Evolutionary conservation across 2,797 vertebrate species (phyloP).

Genomic region (Gobio occitaniae): DNA sequence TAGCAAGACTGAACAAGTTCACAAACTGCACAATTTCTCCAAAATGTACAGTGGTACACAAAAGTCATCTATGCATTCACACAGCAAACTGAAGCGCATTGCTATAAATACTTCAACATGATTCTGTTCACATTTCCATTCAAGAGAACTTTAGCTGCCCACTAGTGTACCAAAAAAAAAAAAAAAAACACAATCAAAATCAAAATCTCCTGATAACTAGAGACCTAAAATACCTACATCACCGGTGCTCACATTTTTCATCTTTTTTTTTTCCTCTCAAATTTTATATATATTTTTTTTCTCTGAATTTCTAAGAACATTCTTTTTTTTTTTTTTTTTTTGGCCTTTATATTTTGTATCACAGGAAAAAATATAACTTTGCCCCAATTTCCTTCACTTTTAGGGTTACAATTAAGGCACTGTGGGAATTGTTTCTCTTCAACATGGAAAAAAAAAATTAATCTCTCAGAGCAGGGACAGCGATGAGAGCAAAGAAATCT

Average conservation of each 20-base stretch:
- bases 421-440: conserved; percentile 61
- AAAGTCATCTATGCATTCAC: conserved; percentile 18
- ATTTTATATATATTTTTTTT: conserved; percentile 43
- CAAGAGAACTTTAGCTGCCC: conserved; percentile 52
- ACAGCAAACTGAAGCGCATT: conserved; percentile 36
- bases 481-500: conserved; percentile 55
- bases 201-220: conserved; percentile 13
- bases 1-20: background rate
- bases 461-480: conserved; percentile 49
- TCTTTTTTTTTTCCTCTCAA: conserved; percentile 10
- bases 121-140: conserved; percentile 46
- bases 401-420: conserved; percentile 73
- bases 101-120: conserved; percentile 34
- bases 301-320: conserved; percentile 60
- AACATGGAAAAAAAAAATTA: conserved; percentile 56
- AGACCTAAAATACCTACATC: conserved; percentile 52
- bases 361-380: conserved; percentile 62
- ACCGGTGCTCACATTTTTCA: conserved; percentile 63
- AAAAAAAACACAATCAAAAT: no score
- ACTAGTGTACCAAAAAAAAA: conserved; percentile 26
- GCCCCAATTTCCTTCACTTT: conserved; percentile 53
- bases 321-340: conserved; percentile 52
- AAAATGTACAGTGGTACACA: conserved; percentile 28
- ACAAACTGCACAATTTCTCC: background rate
- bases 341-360: conserved; percentile 59